phyloP scores from a whole-genome alignment of 2,888 invertebrate genomes.

The Blera fallax region DNA sequence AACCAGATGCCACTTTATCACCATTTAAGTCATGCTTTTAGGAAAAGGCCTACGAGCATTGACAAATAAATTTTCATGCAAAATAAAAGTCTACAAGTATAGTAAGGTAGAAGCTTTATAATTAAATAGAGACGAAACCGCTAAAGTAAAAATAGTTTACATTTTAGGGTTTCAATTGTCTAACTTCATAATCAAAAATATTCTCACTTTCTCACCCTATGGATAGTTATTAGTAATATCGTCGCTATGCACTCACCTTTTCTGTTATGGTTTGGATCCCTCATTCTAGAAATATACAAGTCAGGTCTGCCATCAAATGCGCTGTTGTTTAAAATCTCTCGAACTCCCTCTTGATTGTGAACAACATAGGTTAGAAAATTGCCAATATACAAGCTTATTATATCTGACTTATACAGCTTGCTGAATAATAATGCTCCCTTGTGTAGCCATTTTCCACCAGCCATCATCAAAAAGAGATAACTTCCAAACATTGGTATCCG shows the following conservation, averaged over 20 bases:
- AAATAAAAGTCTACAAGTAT: neutral
- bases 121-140: too few relatives aligned
- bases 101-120: too few relatives aligned
- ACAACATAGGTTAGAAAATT: slow-evolving; percentile 82
- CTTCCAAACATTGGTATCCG: slow-evolving; percentile 85
- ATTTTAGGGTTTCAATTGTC: too few relatives aligned
- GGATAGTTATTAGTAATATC: neutral
- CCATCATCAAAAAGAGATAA: slow-evolving; percentile 84
- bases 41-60: too few relatives aligned
- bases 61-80: neutral
- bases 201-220: too few relatives aligned
- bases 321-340: slow-evolving; percentile 84
- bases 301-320: slow-evolving; percentile 86
- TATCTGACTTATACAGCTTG: slow-evolving; percentile 84
- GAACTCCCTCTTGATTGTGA: slow-evolving; percentile 83
- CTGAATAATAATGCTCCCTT: slow-evolving; percentile 83
- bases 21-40: too few relatives aligned
- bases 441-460: slow-evolving; percentile 83
- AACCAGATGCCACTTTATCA: too few relatives aligned
- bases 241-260: slow-evolving; percentile 75
- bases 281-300: slow-evolving; percentile 82
- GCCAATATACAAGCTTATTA: slow-evolving; percentile 85
- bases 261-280: slow-evolving; percentile 81
- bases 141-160: too few relatives aligned
- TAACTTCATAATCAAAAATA: too few relatives aligned